Conservation (phyloP, 2,888 invertebrate species). For the Spodoptera picta region DNA sequence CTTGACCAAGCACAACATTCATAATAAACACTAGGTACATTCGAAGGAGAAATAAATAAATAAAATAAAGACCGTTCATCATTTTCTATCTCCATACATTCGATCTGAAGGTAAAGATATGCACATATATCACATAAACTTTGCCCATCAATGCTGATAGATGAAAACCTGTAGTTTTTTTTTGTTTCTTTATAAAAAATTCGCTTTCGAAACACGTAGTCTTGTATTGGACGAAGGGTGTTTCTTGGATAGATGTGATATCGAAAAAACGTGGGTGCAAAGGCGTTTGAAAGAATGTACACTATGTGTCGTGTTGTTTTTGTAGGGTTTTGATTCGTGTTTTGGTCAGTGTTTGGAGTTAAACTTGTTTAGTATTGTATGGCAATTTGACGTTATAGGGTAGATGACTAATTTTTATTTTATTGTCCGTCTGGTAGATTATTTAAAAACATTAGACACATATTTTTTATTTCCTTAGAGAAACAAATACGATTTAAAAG, state of each 20-base stretch:
- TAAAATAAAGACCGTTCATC: slow-evolving; percentile 27
- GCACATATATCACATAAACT: slow-evolving; percentile 53
- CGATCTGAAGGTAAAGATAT: slow-evolving; percentile 38
- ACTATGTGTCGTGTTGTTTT: slow-evolving; percentile 29
- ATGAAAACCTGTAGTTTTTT: slow-evolving; percentile 60
- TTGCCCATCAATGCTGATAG: slow-evolving; percentile 42
- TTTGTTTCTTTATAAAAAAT: slow-evolving; percentile 68
- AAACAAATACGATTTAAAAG: too few relatives aligned
- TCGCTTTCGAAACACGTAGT: slow-evolving; percentile 74
- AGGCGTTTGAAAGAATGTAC: slow-evolving; percentile 15
- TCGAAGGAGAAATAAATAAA: slow-evolving; percentile 14
- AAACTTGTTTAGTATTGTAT: too few relatives aligned
- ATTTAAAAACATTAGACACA: too few relatives aligned
- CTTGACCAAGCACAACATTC: too few relatives aligned
- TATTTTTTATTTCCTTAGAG: too few relatives aligned
- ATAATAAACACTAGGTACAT: too few relatives aligned
- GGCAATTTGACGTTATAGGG: too few relatives aligned
- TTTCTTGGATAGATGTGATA: too few relatives aligned
- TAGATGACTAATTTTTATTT: too few relatives aligned
- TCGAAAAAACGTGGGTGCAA: too few relatives aligned
- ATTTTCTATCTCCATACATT: slow-evolving; percentile 45
- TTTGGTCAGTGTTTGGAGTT: neutral
- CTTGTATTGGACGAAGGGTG: slow-evolving; percentile 69
- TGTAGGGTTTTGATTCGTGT: slow-evolving; percentile 12
- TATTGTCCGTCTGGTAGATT: too few relatives aligned